Percentiles rank a stretch among this genome's conserved stretches.
These are phyloP conservation scores for Eledona agricola DNA, from an alignment of 2,888 invertebrate genomes.

Conservation along the genomic window DNA sequence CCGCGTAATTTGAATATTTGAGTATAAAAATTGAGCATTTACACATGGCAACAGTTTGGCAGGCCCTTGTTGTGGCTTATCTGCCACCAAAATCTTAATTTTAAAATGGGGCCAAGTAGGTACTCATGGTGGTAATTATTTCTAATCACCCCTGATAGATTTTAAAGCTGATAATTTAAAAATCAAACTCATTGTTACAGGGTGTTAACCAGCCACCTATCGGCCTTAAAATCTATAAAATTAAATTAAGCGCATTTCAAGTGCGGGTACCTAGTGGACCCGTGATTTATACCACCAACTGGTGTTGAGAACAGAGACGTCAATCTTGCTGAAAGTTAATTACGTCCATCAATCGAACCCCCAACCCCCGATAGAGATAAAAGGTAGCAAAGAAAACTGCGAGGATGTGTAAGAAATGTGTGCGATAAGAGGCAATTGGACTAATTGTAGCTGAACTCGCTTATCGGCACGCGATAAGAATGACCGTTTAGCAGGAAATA, in stretches of 20 bases:
- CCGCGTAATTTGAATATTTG: too few species aligned
- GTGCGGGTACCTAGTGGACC: constrained; percentile 8
- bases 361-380: too few species aligned
- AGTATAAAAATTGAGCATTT: too few species aligned
- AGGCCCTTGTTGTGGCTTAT: too few species aligned
- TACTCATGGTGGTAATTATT: constrained; percentile 32
- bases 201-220: constrained; percentile 22
- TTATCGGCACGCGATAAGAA: constrained; percentile 27
- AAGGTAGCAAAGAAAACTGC: constrained; percentile 41
- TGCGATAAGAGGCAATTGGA: constrained; percentile 44
- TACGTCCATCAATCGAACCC: constrained; percentile 33
- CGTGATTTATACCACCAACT: too few species aligned
- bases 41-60: too few species aligned
- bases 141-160: constrained; percentile 13
- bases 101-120: background rate
- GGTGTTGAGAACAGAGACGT: background rate
- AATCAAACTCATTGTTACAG: constrained; percentile 8
- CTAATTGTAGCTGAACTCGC: constrained; percentile 36
- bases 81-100: constrained; percentile 13
- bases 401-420: constrained; percentile 39
- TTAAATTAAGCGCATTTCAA: constrained; percentile 18
- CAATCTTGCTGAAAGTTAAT: constrained; percentile 19
- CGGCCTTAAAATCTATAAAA: constrained; percentile 21
- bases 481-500: constrained; percentile 35
- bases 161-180: constrained; percentile 13